Evolutionary conservation across 1,140 invertebrate species (phyloP), one percentile per base, ranked within the genome.

Genomic region (Orchesella cincta): DNA sequence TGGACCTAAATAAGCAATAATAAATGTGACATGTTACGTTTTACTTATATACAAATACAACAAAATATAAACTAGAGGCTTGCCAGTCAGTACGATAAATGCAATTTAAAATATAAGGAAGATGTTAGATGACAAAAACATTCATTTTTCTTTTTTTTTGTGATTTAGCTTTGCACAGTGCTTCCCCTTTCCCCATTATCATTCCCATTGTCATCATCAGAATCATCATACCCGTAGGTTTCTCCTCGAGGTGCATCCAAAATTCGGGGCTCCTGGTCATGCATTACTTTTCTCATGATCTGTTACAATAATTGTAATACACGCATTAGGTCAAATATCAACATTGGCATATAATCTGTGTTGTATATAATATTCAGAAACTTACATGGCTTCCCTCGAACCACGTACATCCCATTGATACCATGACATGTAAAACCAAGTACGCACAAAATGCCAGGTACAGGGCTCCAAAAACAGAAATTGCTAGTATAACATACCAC

Each of bases 401-500:
- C 1, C 51, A 76, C 34, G 73, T 28, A 28, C 35, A 29, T 33
- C 91, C 91, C 90, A 92, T 92, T 57, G 88, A 89, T 5, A 91
- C 87, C 75, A 88, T 86, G 88, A 92, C 90, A 81, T 92, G 91
- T 80, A 93, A 20, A 1, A 82, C 67, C 78, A 94, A 85, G 84
- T 93, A 94, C 28, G 89, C 75, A 82, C 92, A 90, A 83, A 94
- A 92, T 0, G 88, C 67, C 33, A 94, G 84, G 84, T 94, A 94
- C 51, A 90, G 85, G 54, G 90, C 80, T 8, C 88, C 88, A 80
- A 90, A 88, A 28, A 93, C 83, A 20, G 86, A 83, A 36, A 93
- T 86, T 33, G 85, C 75, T 0, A 89, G 81, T 73, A 89, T 88
- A 78, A 87, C 79, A 78, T 86, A 85, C 89, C 90, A 87, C 36